These are phyloP conservation scores for Bos indicus DNA, from an alignment of 2,113 vertebrate species.

Conservation along the genomic window DNA sequence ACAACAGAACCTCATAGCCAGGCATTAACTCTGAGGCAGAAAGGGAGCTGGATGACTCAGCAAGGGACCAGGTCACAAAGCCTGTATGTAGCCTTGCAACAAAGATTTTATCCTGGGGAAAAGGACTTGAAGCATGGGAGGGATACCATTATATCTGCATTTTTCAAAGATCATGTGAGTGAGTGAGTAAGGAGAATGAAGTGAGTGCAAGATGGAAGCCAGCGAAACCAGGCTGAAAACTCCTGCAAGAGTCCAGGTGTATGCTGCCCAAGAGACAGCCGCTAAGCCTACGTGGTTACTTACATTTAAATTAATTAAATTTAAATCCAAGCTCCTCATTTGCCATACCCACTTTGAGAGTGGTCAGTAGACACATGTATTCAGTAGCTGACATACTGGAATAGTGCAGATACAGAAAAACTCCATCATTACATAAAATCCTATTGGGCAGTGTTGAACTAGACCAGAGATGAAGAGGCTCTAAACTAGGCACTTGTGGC, in stretches of 20 bases:
- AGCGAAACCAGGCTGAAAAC: neutral
- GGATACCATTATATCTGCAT: neutral
- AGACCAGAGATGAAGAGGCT: neutral
- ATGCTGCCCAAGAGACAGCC: neutral
- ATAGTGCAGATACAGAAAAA: neutral
- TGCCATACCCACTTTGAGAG: neutral
- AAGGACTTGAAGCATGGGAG: neutral
- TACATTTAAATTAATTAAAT: neutral
- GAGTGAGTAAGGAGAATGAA: neutral
- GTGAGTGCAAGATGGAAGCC: neutral
- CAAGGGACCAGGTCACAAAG: neutral
- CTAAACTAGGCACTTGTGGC: neutral
- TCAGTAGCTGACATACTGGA: neutral
- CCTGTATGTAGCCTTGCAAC: neutral
- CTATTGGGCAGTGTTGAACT: neutral
- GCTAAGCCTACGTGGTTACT: neutral
- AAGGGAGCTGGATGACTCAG: neutral
- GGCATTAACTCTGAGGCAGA: neutral
- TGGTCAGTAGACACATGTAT: neutral
- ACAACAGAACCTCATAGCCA: neutral
- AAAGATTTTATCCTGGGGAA: neutral
- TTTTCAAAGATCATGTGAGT: neutral
- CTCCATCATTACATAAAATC: neutral
- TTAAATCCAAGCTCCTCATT: neutral
- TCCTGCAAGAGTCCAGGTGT: neutral